A percentile compares a stretch with the other conserved stretches of the same genome.
These are phyloP conservation scores for Pitangus sulphuratus DNA, from an alignment of 2,797 vertebrate genomes.

Conservation along the genomic window DNA sequence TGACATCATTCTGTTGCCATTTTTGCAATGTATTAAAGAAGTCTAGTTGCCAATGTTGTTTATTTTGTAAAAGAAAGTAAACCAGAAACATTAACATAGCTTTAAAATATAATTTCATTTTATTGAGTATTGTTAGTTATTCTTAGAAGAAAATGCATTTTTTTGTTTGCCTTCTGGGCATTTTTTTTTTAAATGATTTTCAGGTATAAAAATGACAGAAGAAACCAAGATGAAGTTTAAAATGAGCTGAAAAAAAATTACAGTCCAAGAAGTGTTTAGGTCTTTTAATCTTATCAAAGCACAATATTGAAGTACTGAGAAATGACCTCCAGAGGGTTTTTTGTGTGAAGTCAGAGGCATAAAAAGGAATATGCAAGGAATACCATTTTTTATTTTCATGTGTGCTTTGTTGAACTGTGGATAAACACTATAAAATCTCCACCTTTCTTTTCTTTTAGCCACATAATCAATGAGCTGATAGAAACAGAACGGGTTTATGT, in stretches of 20 bases:
- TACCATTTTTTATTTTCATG: background rate
- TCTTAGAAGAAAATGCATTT: background rate
- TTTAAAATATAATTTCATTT: background rate
- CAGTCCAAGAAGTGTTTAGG: background rate
- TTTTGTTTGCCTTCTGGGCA: background rate
- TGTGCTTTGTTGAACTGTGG: background rate
- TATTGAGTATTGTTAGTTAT: background rate
- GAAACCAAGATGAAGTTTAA: background rate
- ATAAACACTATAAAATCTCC: background rate
- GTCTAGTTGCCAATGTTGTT: background rate
- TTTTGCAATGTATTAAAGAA: background rate
- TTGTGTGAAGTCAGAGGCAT: background rate
- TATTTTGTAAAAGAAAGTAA: background rate
- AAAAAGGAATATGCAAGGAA: background rate
- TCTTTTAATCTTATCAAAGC: background rate
- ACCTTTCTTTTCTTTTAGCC: slow-evolving; percentile 76
- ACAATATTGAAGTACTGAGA: background rate
- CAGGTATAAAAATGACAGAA: background rate
- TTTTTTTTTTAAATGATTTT: background rate
- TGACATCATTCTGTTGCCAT: background rate
- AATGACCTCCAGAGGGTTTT: background rate
- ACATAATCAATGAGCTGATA: slow-evolving; percentile 92
- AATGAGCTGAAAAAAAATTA: background rate
- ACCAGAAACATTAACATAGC: background rate
- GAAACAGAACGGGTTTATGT: slow-evolving; percentile 94